phyloP scores from a whole-genome alignment of 2,888 invertebrate genomes.

The Pocota personata region DNA sequence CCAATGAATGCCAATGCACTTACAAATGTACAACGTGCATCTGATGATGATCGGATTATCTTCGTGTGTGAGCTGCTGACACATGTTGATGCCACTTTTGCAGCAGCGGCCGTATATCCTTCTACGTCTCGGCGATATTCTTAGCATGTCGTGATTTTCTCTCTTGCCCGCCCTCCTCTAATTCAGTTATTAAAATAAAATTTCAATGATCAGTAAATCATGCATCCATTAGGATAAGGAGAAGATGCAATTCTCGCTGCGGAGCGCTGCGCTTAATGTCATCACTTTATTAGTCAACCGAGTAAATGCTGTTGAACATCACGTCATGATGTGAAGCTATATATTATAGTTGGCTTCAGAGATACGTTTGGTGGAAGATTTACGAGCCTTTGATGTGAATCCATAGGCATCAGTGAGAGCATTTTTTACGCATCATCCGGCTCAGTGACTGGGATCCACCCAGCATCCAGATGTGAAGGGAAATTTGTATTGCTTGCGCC shows the following conservation, averaged over 20 bases:
- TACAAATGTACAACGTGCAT: neutral
- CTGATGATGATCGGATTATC: constrained; percentile 19
- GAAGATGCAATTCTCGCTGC: neutral
- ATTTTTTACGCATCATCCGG: constrained; percentile 58
- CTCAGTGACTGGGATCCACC: constrained; percentile 57
- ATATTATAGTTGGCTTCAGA: constrained; percentile 33
- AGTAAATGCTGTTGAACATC: constrained; percentile 55
- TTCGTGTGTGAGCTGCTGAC: constrained; percentile 67
- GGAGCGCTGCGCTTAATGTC: constrained; percentile 50
- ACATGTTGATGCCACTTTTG: constrained; percentile 63
- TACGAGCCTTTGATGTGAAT: constrained; percentile 50
- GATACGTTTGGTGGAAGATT: constrained; percentile 50
- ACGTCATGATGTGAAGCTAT: constrained; percentile 39
- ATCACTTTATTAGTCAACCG: constrained; percentile 69
- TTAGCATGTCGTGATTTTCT: constrained; percentile 24
- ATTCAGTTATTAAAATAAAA: constrained; percentile 63
- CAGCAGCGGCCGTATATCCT: neutral
- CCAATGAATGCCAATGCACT: constrained; percentile 12
- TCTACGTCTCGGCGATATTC: neutral
- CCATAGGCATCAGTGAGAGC: constrained; percentile 32
- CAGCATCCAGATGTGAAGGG: constrained; percentile 46
- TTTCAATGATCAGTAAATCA: constrained; percentile 68
- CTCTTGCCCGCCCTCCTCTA: neutral
- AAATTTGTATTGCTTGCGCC: neutral
- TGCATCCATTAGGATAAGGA: constrained; percentile 56